phyloP scores from a whole-genome alignment of 2,113 vertebrate species.

The Ictalurus punctatus region DNA sequence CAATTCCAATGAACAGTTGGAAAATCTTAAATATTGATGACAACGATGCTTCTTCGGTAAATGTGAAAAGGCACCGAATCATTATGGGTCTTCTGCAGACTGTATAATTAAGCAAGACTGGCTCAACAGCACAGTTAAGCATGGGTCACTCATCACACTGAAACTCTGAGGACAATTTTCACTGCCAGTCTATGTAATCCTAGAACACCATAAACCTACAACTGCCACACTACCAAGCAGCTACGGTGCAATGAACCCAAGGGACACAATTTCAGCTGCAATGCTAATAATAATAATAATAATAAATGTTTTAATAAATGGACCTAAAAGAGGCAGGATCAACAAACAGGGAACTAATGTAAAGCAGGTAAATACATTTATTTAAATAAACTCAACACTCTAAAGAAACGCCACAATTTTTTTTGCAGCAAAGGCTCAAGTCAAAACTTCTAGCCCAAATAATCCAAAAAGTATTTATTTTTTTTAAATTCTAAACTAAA shows the following conservation, averaged over 20 bases:
- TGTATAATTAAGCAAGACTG: conserved; percentile 24
- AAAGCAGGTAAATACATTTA: not conserved
- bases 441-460: not conserved
- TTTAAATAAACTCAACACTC: no score
- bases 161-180: not conserved
- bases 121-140: conserved; percentile 15
- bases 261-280: not conserved
- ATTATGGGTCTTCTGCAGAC: conserved; percentile 6
- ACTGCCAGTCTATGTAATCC: not conserved
- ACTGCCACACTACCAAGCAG: not conserved
- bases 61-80: not conserved
- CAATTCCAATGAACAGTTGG: not conserved
- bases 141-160: conserved; percentile 20
- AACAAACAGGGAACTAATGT: not conserved
- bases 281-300: not conserved
- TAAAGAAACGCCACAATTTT: not conserved
- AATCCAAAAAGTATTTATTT: not conserved
- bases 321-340: not conserved
- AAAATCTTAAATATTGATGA: not conserved
- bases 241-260: not conserved
- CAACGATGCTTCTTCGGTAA: conserved; percentile 18
- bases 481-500: not conserved
- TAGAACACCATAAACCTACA: not conserved
- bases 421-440: not conserved
- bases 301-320: not conserved